Evolutionary conservation across 2,113 vertebrate genomes (phyloP), one percentile per base, ranked within the genome.

Genomic region (Rhineura floridana): DNA sequence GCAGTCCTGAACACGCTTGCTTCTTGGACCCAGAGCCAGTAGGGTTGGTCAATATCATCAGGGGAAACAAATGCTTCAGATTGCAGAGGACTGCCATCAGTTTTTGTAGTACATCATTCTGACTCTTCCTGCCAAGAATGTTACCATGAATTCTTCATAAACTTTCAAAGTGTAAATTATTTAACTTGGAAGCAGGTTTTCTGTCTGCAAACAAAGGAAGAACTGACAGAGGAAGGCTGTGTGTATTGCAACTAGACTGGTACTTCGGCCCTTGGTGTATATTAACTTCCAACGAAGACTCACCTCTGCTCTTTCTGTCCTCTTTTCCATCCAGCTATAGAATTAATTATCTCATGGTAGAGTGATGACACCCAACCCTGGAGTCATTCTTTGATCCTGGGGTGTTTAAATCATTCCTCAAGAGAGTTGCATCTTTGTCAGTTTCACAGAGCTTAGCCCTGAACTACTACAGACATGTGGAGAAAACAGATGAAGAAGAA

Each of bases 341-440:
- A 92, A 89, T 81, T 85, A 12, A 89, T 88, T 92, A 84, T 70
- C 36, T 4, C 78, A 91, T 70, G 33, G 76, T 62, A 76, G 91
- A 89, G 90, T 42, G 72, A 67, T 30, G 59, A 91, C 59, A 89
- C 83, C 85, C 89, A 86, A 84, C 42, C 42, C 88, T 83, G 83
- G 80, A 83, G 39, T 55, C 25, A 63, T 75, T 70, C 52, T 63
- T 73, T 85, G 44, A 73, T 73, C 10, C n/a, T 80, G 19, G n/a
- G 42, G 65, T 89, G 84, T 85, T 87, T 88, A 48, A 86, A 72
- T 92, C 33, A 89, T 62, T 30, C 11, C 36, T 3, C 15, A 42
- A 85, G 82, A 25, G 79, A 84, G 76, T 44, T 80, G 90, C 81
- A 91, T 81, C 86, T 91, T 23, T 87, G 50, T 23, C 17, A 39